phyloP scores from a whole-genome alignment of 2,797 vertebrate species.

The Picus viridis region DNA sequence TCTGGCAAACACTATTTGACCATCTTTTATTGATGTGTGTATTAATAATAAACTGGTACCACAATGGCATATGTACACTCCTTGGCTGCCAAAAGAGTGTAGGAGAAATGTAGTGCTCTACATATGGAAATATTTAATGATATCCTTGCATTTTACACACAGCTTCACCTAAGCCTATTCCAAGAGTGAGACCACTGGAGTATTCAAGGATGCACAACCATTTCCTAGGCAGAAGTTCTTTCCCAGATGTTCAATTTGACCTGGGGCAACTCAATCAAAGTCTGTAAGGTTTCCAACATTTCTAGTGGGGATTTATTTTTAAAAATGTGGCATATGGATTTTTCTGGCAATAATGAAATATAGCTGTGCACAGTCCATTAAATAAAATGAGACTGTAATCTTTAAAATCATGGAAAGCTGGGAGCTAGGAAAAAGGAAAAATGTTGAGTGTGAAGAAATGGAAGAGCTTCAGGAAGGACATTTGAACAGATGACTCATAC shows the following conservation, averaged over 20 bases:
- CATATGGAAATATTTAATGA: slow-evolving; percentile 68
- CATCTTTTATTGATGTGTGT: slow-evolving; percentile 8
- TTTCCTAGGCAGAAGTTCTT: slow-evolving; percentile 75
- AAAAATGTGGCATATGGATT: slow-evolving; percentile 77
- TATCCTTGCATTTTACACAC: slow-evolving; percentile 57
- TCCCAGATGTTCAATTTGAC: slow-evolving; percentile 82
- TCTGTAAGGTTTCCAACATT: slow-evolving; percentile 78
- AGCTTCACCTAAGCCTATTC: slow-evolving; percentile 58
- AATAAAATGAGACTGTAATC: slow-evolving; percentile 58
- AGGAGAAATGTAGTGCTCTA: background rate
- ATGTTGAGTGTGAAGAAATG: background rate
- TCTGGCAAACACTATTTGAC: slow-evolving; percentile 1
- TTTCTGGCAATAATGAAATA: slow-evolving; percentile 75
- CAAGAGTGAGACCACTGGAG: slow-evolving; percentile 63
- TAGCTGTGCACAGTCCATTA: slow-evolving; percentile 48
- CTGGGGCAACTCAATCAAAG: slow-evolving; percentile 80
- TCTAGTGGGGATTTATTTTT: slow-evolving; percentile 76
- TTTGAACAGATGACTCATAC: background rate
- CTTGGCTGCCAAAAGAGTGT: background rate
- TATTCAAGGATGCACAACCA: slow-evolving; percentile 75
- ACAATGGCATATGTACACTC: background rate
- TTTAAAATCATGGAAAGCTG: slow-evolving; percentile 17
- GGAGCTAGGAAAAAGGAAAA: background rate
- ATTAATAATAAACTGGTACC: slow-evolving; percentile 25
- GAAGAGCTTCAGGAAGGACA: background rate